phyloP scores from a whole-genome alignment of 2,888 invertebrate genomes.

The Opisthograptis luteolata region DNA sequence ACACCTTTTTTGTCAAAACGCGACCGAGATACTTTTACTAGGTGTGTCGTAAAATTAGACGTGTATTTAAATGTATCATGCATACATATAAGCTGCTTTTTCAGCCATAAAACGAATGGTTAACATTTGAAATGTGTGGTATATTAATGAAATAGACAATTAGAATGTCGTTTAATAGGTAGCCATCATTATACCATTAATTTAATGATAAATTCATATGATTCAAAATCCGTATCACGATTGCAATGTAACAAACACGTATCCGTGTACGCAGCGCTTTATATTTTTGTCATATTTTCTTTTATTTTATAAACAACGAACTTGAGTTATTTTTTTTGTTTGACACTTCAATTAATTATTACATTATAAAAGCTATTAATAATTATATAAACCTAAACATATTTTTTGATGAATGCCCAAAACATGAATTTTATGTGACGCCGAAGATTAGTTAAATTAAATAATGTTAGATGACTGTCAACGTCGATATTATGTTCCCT shows the following conservation, averaged over 20 bases:
- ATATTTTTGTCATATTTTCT: constrained; percentile 24
- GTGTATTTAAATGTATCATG: no score
- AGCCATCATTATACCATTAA: no score
- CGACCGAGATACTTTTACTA: no score
- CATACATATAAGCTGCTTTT: no score
- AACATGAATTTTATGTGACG: constrained; percentile 11
- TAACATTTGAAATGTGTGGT: no score
- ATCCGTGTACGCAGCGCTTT: constrained; percentile 3
- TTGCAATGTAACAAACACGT: constrained; percentile 8
- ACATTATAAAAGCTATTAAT: constrained; percentile 42
- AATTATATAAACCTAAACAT: constrained; percentile 11
- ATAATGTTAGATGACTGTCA: not conserved
- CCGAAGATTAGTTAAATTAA: not conserved
- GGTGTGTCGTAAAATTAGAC: no score
- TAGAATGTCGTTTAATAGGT: no score
- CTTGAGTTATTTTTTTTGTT: constrained; percentile 35
- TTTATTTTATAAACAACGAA: constrained; percentile 21
- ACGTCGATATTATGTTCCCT: constrained; percentile 13
- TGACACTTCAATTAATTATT: constrained; percentile 43
- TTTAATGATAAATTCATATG: no score
- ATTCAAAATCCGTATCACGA: not conserved
- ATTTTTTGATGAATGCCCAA: constrained; percentile 12
- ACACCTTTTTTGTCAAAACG: not conserved
- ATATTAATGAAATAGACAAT: no score
- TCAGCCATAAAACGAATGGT: no score